phyloP scores from a whole-genome alignment of 2,797 vertebrate species.

The Podarcis lilfordi region DNA sequence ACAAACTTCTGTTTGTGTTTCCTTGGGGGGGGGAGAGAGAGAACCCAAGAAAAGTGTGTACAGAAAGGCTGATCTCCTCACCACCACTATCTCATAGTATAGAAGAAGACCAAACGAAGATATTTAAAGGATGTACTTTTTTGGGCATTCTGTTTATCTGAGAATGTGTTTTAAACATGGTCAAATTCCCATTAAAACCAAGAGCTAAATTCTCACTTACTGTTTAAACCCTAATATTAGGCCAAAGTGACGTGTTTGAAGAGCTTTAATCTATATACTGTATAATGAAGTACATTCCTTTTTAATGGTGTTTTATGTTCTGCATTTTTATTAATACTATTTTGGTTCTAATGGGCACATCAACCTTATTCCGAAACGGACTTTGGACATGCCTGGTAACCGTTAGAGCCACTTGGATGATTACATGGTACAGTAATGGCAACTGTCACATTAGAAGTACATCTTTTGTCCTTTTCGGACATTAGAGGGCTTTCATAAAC shows the following conservation, averaged over 20 bases:
- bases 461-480: neutral
- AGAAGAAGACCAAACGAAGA: neutral
- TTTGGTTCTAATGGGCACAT: too few relatives aligned
- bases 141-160: neutral
- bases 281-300: too few relatives aligned
- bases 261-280: neutral
- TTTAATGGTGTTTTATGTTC: too few relatives aligned
- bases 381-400: too few relatives aligned
- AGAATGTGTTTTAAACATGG: neutral
- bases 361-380: too few relatives aligned
- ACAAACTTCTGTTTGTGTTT: neutral
- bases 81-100: neutral
- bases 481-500: neutral
- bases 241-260: neutral
- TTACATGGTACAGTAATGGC: neutral
- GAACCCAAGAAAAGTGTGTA: neutral
- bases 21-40: neutral
- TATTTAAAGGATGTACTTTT: neutral
- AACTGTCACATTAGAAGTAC: neutral
- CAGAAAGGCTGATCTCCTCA: neutral
- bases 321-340: too few relatives aligned
- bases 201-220: neutral
- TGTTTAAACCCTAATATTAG: neutral
- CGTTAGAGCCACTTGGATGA: neutral
- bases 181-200: neutral